Base-by-base conservation (phyloP, 2,888 invertebrate genomes). In the Rhyacophila evoluta region DNA sequence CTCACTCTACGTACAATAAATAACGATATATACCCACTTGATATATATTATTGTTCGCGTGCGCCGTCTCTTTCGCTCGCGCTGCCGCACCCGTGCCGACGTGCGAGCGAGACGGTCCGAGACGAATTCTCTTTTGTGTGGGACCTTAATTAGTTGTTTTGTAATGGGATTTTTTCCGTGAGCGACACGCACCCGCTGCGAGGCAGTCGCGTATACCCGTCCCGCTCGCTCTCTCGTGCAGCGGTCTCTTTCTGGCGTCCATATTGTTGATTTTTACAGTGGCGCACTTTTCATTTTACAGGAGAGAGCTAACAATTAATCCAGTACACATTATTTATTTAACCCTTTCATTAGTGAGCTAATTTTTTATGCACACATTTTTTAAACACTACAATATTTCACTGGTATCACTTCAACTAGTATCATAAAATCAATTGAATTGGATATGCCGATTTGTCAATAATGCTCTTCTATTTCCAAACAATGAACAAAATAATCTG, bases 61-160 rank as follows among this genome's bases (percentile, higher is more conserved):
- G 70, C 70, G 28, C 70, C 70, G 37, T 33, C 73, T 41, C 37
- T 12, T 19, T 38, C 73, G 0, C 1, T 74, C 38, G 55, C 4
- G 12, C 1, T 0, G 12, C 2, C 39, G 5, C 11, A 1, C 8
- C 41, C n/a, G 41, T 28, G 41, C 12, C 15, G 19, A 37, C 12
- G 72, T 15, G 19, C n/a, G 72, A 36, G 72, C 72, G 36, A 36
- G 33, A 36, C 37, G 25, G 11, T 25, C 27, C 2, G n/a, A n/a
- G n/a, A n/a, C n/a, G n/a, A n/a, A n/a, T 33, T 38, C 8, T 19
- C 72, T 38, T 37, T 38, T 38, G 38, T 72, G 19, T 10, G 72
- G 36, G 37, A 27, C 72, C 25, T 33, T 72, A 69, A 69, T 69
- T 29, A 69, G 69, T 33, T 29, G 33, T 69, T 29, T 29, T 33